Evolutionary conservation across 1,140 invertebrate genomes (phyloP).

Genomic region (Lepidotrigona ventralis): DNA sequence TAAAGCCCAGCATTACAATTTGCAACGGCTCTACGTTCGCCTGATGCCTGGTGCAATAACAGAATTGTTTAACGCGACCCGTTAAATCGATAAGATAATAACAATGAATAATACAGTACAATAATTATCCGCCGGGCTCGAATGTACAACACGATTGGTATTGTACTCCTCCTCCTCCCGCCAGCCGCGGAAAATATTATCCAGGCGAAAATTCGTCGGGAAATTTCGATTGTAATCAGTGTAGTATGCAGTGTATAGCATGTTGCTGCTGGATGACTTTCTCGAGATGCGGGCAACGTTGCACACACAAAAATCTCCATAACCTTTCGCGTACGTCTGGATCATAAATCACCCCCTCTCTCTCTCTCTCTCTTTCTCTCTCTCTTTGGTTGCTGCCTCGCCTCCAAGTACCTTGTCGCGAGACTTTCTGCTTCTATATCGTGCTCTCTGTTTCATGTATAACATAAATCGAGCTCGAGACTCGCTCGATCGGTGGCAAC

Average conservation of each 20-base stretch:
- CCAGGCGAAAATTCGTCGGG: not conserved
- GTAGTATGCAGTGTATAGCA: not conserved
- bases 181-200: not conserved
- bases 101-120: not conserved
- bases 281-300: not conserved
- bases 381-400: not conserved
- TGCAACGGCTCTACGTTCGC: not conserved
- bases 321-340: not conserved
- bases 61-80: not conserved
- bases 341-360: slow-evolving; percentile 33
- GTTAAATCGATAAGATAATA: not conserved
- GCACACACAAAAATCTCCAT: slow-evolving; percentile 36
- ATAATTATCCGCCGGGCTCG: not conserved
- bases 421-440: slow-evolving; percentile 36
- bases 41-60: not conserved
- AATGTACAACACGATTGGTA: not conserved
- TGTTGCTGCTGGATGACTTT: slow-evolving; percentile 7
- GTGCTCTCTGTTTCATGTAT: slow-evolving; percentile 26
- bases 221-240: slow-evolving; percentile 22
- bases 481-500: not conserved
- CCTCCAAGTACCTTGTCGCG: not conserved
- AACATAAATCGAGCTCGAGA: slow-evolving; percentile 12
- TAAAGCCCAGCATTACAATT: not conserved
- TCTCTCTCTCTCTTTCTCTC: no score
- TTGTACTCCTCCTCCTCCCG: no score